Evolutionary conservation across 1,140 invertebrate species (phyloP).

Genomic region (Rhynchophorus ferrugineus): DNA sequence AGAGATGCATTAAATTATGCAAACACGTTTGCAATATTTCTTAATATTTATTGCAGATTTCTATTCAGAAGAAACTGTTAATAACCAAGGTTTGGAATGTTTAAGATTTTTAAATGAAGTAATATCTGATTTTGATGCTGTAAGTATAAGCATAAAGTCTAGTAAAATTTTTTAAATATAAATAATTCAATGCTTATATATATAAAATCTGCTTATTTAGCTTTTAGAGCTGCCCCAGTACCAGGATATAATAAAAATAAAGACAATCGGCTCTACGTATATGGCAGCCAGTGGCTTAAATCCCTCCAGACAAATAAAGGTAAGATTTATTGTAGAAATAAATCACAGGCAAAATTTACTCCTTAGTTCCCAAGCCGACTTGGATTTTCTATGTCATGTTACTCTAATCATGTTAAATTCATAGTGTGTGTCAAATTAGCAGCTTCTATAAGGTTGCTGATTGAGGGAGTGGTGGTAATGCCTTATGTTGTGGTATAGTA

Average conservation of each 20-base stretch:
- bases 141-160: conserved; percentile 46
- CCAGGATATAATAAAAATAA: conserved; percentile 92
- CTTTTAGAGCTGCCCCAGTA: conserved; percentile 76
- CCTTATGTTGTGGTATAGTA: too few species aligned
- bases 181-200: too few species aligned
- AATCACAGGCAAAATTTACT: not conserved
- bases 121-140: conserved; percentile 95
- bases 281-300: conserved; percentile 94
- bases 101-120: conserved; percentile 95
- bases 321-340: conserved; percentile 33
- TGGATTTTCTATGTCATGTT: not conserved
- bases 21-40: conserved; percentile 2
- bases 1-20: too few species aligned
- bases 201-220: too few species aligned
- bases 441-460: too few species aligned
- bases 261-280: conserved; percentile 95
- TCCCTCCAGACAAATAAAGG: conserved; percentile 58
- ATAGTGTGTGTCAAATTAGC: too few species aligned
- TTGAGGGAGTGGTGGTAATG: too few species aligned
- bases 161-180: conserved; percentile 4
- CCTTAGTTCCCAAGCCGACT: not conserved
- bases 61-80: conserved; percentile 90
- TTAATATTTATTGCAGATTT: conserved; percentile 60
- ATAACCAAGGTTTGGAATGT: conserved; percentile 94
- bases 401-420: too few species aligned